A percentile compares a stretch with the other conserved stretches of the same genome.
These are phyloP conservation scores for Tachystola acroxantha DNA, from an alignment of 2,888 invertebrate species.

Conservation along the genomic window DNA sequence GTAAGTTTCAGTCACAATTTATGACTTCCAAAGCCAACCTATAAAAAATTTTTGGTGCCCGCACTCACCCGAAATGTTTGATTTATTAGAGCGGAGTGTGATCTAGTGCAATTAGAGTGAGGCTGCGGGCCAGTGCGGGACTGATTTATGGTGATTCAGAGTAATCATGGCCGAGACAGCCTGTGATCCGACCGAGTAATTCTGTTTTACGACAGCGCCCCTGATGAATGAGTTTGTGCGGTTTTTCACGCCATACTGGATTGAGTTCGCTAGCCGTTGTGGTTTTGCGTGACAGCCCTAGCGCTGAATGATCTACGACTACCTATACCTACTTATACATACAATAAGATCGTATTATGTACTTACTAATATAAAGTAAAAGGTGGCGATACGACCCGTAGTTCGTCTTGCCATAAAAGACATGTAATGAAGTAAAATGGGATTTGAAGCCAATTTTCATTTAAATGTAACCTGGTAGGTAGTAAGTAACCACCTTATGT, in stretches of 20 bases:
- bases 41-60: constrained; percentile 52
- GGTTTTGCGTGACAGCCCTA: constrained; percentile 22
- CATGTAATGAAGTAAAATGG: no score
- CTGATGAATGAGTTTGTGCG: constrained; percentile 54
- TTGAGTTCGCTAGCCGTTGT: constrained; percentile 33
- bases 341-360: no score
- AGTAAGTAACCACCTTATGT: no score
- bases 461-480: no score
- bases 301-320: no score
- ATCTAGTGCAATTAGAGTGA: constrained; percentile 64
- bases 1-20: constrained; percentile 49
- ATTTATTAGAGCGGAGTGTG: constrained; percentile 53
- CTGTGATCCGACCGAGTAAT: constrained; percentile 58
- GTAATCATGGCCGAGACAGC: constrained; percentile 56
- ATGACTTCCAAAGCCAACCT: constrained; percentile 27
- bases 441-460: no score
- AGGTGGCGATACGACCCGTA: no score
- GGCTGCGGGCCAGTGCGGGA: constrained; percentile 66
- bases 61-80: constrained; percentile 63
- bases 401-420: no score
- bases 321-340: no score
- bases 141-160: constrained; percentile 72
- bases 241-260: constrained; percentile 55
- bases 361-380: no score
- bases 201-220: constrained; percentile 60